Conservation (phyloP, 2,797 vertebrate genomes). For the Siniperca obscura region DNA sequence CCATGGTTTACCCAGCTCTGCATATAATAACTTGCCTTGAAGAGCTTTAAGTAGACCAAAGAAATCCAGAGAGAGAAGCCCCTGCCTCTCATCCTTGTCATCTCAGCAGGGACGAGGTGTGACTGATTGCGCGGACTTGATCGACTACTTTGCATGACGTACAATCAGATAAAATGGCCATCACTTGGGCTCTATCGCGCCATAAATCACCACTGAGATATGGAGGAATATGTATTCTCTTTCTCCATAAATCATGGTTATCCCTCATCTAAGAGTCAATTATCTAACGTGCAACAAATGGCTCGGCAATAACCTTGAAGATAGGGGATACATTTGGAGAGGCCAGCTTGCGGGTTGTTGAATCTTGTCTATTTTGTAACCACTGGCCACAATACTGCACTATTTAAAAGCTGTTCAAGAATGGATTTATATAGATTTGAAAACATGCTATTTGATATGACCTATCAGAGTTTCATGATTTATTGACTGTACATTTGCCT, state of each 20-base stretch:
- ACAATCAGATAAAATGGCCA: constrained; percentile 85
- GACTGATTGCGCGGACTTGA: constrained; percentile 80
- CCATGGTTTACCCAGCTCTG: constrained; percentile 61
- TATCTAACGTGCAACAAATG: constrained; percentile 81
- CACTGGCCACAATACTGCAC: constrained; percentile 18
- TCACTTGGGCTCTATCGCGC: constrained; percentile 76
- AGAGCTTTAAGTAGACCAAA: constrained; percentile 64
- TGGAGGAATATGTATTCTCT: constrained; percentile 82
- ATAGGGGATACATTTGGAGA: constrained; percentile 45
- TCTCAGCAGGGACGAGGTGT: constrained; percentile 60
- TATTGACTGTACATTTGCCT: constrained; percentile 23
- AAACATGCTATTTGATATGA: constrained; percentile 44
- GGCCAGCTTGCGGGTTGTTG: constrained; percentile 23
- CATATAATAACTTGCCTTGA: constrained; percentile 72
- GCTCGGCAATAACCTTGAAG: constrained; percentile 80
- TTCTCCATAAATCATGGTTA: constrained; percentile 84
- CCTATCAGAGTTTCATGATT: constrained; percentile 17
- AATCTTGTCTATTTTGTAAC: constrained; percentile 41
- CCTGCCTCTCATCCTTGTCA: constrained; percentile 71
- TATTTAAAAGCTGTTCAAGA: constrained; percentile 27
- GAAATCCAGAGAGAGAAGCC: constrained; percentile 52
- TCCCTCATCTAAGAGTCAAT: constrained; percentile 85
- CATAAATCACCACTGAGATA: constrained; percentile 84
- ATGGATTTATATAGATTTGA: constrained; percentile 59
- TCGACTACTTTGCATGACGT: constrained; percentile 85